A percentile compares a stretch with the other conserved stretches of the same genome.
Evolutionary conservation across 1,140 invertebrate species (phyloP).

Genomic region (Bicyclus anynana): DNA sequence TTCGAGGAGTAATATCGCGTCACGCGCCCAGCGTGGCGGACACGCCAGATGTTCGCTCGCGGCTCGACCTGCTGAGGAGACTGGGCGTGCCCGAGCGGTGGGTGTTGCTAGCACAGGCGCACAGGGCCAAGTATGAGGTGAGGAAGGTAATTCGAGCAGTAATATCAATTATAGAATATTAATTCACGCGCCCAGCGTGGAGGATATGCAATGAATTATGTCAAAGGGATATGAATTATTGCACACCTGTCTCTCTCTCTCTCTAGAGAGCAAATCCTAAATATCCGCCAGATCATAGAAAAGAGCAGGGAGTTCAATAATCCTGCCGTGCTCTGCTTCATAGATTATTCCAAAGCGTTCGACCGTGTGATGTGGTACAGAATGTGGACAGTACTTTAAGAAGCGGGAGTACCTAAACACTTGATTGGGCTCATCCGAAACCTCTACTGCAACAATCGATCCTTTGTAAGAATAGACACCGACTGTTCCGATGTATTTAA

Average conservation of each 20-base stretch:
- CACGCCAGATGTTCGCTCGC: constrained; percentile 46
- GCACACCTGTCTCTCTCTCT: too few species aligned
- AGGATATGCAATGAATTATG: too few species aligned
- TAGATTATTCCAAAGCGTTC: constrained; percentile 22
- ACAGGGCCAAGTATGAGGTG: constrained; percentile 77
- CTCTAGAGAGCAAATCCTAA: constrained; percentile 27
- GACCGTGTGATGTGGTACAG: constrained; percentile 11
- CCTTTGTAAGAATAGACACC: neutral
- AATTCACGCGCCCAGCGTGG: constrained; percentile 81
- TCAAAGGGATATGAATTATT: too few species aligned
- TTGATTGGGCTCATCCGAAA: constrained; percentile 8
- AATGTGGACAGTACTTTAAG: constrained; percentile 11
- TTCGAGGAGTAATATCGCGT: constrained; percentile 83
- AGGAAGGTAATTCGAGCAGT: constrained; percentile 80
- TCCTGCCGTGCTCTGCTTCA: too few species aligned
- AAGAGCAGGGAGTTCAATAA: too few species aligned
- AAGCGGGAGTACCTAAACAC: constrained; percentile 15
- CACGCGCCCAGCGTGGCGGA: constrained; percentile 80
- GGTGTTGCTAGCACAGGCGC: constrained; percentile 87
- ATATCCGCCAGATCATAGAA: constrained; percentile 24
- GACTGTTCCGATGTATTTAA: neutral
- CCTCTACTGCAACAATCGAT: neutral
- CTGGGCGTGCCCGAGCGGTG: constrained; percentile 84
- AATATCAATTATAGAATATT: too few species aligned
- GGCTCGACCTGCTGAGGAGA: constrained; percentile 76